phyloP scores from a whole-genome alignment of 2,113 vertebrate species.

The Microtus montanus region DNA sequence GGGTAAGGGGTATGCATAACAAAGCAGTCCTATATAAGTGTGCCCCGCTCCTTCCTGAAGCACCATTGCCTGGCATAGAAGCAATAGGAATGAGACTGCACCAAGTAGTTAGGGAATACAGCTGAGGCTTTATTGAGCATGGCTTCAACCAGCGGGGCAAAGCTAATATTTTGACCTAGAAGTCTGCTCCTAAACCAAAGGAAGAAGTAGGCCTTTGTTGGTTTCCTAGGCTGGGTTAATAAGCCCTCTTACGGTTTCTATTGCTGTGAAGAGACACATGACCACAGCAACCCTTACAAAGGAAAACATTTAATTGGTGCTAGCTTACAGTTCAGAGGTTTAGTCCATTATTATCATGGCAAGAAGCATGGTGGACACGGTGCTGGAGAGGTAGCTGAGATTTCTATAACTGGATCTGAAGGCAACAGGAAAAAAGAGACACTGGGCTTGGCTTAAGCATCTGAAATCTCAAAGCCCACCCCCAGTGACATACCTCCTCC shows the following conservation, averaged over 20 bases:
- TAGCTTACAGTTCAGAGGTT: not conserved
- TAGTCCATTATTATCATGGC: not conserved
- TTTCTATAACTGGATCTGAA: not conserved
- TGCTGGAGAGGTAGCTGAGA: not conserved
- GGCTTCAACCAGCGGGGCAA: not conserved
- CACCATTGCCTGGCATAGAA: not conserved
- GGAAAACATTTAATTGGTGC: not conserved
- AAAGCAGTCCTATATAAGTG: not conserved
- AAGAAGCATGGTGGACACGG: not conserved
- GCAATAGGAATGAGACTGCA: not conserved
- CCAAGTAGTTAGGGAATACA: not conserved
- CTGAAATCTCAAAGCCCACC: not conserved
- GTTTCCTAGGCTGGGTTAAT: not conserved
- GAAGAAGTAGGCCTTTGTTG: not conserved
- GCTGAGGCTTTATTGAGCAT: not conserved
- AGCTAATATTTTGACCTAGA: not conserved
- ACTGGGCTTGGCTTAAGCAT: not conserved
- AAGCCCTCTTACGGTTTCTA: not conserved
- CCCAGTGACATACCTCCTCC: not conserved
- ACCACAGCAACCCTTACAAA: not conserved
- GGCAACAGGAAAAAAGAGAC: not conserved
- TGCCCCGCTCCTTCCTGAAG: not conserved
- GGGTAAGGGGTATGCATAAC: too few relatives aligned
- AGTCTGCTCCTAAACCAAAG: not conserved
- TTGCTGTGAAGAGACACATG: not conserved